Evolutionary conservation across 1,140 invertebrate species (phyloP).

Genomic region (Luehdorfia chinensis): DNA sequence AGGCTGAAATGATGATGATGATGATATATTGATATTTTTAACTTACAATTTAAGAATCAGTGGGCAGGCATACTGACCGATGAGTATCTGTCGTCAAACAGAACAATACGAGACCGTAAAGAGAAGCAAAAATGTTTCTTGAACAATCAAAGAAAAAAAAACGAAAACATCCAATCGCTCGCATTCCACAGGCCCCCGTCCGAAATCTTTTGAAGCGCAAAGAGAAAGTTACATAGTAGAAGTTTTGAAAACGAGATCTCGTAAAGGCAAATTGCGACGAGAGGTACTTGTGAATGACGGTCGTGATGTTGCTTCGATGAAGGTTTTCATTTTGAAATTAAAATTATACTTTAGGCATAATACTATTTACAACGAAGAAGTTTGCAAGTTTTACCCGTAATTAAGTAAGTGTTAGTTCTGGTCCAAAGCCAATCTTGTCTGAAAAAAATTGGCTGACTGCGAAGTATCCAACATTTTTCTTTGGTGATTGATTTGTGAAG

Average conservation of each 20-base stretch:
- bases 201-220: not conserved
- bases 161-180: not conserved
- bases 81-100: not conserved
- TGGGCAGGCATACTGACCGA: no score
- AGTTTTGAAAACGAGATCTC: slow-evolving; percentile 13
- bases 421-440: no score
- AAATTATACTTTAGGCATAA: no score
- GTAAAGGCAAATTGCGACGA: slow-evolving; percentile 12
- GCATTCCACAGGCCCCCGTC: not conserved
- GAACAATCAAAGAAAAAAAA: not conserved
- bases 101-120: not conserved
- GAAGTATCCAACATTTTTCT: no score
- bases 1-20: no score
- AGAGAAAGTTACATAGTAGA: slow-evolving; percentile 11
- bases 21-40: no score
- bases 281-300: slow-evolving; percentile 11
- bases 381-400: no score
- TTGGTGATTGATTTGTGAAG: no score
- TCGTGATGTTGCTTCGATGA: not conserved
- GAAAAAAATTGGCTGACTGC: no score
- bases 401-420: no score
- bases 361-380: no score
- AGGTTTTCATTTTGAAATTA: not conserved
- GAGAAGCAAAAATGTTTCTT: not conserved
- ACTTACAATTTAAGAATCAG: no score